Percentiles rank a stretch among this genome's conserved stretches.
These are phyloP conservation scores for Holocentrus rufus DNA, from an alignment of 2,797 vertebrate genomes.

Conservation along the genomic window DNA sequence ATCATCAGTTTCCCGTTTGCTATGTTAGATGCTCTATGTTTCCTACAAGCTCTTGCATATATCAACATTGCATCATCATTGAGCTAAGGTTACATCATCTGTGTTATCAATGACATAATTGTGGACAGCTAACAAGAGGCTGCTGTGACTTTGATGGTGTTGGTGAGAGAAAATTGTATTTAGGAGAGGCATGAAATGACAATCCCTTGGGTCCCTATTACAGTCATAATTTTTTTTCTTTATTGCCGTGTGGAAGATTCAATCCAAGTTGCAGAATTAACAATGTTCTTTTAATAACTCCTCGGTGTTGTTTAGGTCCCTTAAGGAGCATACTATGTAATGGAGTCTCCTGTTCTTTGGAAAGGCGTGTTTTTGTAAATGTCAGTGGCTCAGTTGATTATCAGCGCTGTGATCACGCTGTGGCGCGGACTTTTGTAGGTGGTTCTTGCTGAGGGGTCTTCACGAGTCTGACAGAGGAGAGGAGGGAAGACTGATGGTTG, in stretches of 20 bases:
- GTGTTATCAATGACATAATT: slow-evolving; percentile 23
- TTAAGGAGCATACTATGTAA: slow-evolving; percentile 30
- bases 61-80: slow-evolving; percentile 33
- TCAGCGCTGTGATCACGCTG: slow-evolving; percentile 29
- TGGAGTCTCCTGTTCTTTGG: slow-evolving; percentile 18
- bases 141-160: background rate
- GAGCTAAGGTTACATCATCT: slow-evolving; percentile 21
- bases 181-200: background rate
- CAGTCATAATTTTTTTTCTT: background rate
- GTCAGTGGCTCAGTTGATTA: slow-evolving; percentile 3
- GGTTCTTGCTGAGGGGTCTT: slow-evolving; percentile 7
- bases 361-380: slow-evolving; percentile 21
- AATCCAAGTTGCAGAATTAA: slow-evolving; percentile 11
- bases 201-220: background rate
- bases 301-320: slow-evolving; percentile 8
- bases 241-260: slow-evolving; percentile 10
- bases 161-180: slow-evolving; percentile 1
- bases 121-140: slow-evolving; percentile 10
- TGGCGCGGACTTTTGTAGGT: slow-evolving; percentile 7
- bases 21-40: background rate
- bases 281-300: slow-evolving; percentile 23
- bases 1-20: slow-evolving; percentile 29
- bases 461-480: background rate
- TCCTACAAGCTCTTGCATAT: slow-evolving; percentile 21
- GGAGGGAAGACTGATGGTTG: slow-evolving; percentile 30